Evolutionary conservation across 2,113 vertebrate species (phyloP).

Genomic region (Semicossyphus pulcher): DNA sequence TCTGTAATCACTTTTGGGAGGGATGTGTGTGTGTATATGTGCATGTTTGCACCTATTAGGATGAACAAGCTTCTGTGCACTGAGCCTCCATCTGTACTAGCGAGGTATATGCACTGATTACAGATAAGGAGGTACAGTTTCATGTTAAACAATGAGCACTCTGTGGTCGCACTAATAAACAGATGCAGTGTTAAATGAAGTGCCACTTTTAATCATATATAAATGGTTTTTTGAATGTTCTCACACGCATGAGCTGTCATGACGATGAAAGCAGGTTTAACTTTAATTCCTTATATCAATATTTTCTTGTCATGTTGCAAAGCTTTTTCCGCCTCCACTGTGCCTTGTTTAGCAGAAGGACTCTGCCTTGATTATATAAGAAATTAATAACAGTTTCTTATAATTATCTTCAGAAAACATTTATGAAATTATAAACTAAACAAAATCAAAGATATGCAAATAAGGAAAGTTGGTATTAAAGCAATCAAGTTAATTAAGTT

Average conservation of each 20-base stretch:
- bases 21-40: slow-evolving; percentile 30
- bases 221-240: no score
- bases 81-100: slow-evolving; percentile 23
- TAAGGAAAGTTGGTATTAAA: no score
- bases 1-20: slow-evolving; percentile 64
- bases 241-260: neutral
- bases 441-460: no score
- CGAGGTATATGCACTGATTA: slow-evolving; percentile 17
- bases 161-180: slow-evolving; percentile 19
- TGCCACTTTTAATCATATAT: no score
- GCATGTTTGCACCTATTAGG: slow-evolving; percentile 44
- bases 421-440: no score
- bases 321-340: neutral
- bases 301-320: neutral
- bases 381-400: no score
- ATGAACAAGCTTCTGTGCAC: slow-evolving; percentile 14
- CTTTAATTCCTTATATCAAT: slow-evolving; percentile 1
- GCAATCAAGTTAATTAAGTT: no score
- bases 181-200: slow-evolving; percentile 40
- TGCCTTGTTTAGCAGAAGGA: neutral
- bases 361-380: no score
- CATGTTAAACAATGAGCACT: slow-evolving; percentile 15
- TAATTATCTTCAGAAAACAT: no score
- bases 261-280: slow-evolving; percentile 1
- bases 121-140: neutral